These are phyloP conservation scores for Alsophila aescularia DNA, from an alignment of 2,888 invertebrate genomes.

Conservation along the genomic window DNA sequence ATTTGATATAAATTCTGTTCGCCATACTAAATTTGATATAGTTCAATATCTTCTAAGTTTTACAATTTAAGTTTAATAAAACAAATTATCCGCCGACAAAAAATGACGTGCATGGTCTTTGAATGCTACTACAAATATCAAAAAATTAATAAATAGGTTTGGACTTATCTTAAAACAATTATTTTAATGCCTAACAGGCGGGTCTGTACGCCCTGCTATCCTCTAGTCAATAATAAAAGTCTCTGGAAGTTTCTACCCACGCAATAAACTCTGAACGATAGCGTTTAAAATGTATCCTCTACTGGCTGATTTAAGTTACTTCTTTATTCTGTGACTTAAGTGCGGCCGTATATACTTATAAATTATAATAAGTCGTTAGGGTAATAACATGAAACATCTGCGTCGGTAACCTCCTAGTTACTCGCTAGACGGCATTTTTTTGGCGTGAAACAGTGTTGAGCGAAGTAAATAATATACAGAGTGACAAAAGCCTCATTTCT, in stretches of 20 bases:
- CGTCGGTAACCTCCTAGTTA: constrained; percentile 43
- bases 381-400: constrained; percentile 48
- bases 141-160: background rate
- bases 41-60: too few species aligned
- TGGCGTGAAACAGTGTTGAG: constrained; percentile 45
- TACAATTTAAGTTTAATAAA: too few species aligned
- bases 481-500: too few species aligned
- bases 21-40: too few species aligned
- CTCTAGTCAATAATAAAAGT: constrained; percentile 37
- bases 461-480: constrained; percentile 74
- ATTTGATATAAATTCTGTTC: too few species aligned
- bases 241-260: constrained; percentile 31
- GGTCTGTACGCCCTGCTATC: constrained; percentile 1
- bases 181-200: background rate
- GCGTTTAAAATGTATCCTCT: constrained; percentile 46
- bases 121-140: too few species aligned
- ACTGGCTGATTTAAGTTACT: too few species aligned
- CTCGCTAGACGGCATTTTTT: constrained; percentile 49
- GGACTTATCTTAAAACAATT: background rate
- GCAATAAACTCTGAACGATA: too few species aligned
- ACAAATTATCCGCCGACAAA: too few species aligned
- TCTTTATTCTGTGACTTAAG: too few species aligned
- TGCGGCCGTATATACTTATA: constrained; percentile 46
- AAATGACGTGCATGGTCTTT: too few species aligned
- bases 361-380: constrained; percentile 48